Evolutionary conservation across 2,888 invertebrate genomes (phyloP).

Genomic region (Cyrtodaria siliqua): DNA sequence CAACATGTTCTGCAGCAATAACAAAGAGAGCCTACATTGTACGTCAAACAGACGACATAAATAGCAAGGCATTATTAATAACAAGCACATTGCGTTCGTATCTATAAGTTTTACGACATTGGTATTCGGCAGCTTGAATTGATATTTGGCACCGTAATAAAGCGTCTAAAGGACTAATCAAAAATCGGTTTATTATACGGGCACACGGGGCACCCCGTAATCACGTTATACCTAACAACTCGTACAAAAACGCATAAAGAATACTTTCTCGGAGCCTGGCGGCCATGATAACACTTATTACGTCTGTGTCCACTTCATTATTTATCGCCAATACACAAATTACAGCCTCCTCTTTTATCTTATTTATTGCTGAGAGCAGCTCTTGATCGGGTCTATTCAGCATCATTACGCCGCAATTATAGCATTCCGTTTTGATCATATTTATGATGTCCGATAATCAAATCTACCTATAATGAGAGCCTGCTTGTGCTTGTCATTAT

Average conservation of each 20-base stretch:
- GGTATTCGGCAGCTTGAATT: no score
- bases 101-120: no score
- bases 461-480: neutral
- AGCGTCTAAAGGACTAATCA: no score
- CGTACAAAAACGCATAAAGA: constrained; percentile 42
- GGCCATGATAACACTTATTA: neutral
- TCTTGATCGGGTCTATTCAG: neutral
- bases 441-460: neutral
- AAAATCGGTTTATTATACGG: constrained; percentile 28
- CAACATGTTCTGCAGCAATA: no score
- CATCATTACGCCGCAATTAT: neutral
- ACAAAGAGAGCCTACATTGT: no score
- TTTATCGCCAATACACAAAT: constrained; percentile 17
- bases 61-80: no score
- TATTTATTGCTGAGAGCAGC: constrained; percentile 6
- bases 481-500: neutral
- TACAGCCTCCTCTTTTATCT: constrained; percentile 12
- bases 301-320: constrained; percentile 15
- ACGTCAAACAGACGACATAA: no score
- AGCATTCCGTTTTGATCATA: neutral
- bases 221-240: constrained; percentile 48
- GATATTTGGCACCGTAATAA: no score
- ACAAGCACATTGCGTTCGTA: no score
- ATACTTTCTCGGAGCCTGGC: constrained; percentile 34
- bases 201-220: constrained; percentile 25